Base-by-base conservation (phyloP, 2,113 vertebrate genomes). In the Osmerus mordax region DNA sequence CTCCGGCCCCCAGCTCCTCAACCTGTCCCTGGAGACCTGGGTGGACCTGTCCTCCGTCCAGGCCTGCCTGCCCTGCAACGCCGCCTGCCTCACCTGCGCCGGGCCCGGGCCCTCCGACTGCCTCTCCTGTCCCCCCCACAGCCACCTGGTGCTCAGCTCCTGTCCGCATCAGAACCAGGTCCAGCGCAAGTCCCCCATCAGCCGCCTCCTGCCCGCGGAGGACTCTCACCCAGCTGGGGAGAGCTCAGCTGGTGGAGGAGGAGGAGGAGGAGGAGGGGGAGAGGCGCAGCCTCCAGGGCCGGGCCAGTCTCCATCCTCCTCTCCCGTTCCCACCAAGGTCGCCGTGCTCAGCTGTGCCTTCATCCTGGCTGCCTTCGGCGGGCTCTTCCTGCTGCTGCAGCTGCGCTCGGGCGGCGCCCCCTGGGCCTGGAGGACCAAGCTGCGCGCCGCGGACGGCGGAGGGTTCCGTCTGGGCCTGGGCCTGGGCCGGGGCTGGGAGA, bases 141-240 rank as follows among this genome's bases (percentile, higher is more conserved):
- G 95, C 72, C 93, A 91, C 87, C 91, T 95, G 88, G 93, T 93
- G 86, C 87, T 90, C 58, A 84, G 92, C 68, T 92, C 95, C 36
- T 98, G 97, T 81, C 93, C 94, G 73, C 92, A 94, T 78, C 95
- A 97, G 87, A 94, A 93, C n/a, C 96, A 97, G 82, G 95, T 95
- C 84, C 95, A 96, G 90, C 91, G 94, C 0, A 96, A 95, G 0
- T 97, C 96, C 0, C 94, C 92, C 0, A 69, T 76, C 18, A 59
- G 88, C 76, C 62, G 76, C 8, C 82, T 69, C 1, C 75, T 76
- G 9, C 80, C 66, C 64, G 78, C 29, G 0, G 75, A 77, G 0
- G 52, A 18, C 52, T 69, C 54, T 0, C 76, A 52, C 74, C 66
- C 70, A 3, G 51, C 53, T 19, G 73, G 60, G 13, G 61, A 66